Evolutionary conservation across 1,140 invertebrate genomes (phyloP).

Genomic region (Macrotrachela quadricornifera): DNA sequence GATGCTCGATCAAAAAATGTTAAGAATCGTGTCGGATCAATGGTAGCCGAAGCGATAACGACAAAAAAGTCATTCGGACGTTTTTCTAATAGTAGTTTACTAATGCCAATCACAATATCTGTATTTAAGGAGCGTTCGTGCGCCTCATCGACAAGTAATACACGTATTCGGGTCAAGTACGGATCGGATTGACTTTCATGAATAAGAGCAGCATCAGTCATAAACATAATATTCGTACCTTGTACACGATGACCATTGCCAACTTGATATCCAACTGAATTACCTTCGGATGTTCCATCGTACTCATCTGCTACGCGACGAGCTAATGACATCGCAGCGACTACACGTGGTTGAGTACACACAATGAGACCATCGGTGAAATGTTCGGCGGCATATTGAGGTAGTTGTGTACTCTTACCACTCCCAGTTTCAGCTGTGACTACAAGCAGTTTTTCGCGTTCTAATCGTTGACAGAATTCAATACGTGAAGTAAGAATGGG

Average conservation of each 20-base stretch:
- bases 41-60: slow-evolving; percentile 31
- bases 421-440: neutral
- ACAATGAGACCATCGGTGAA: slow-evolving; percentile 40
- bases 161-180: slow-evolving; percentile 80
- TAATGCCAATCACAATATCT: slow-evolving; percentile 74
- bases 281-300: neutral
- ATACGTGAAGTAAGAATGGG: too few species aligned
- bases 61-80: slow-evolving; percentile 8
- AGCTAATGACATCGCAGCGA: neutral
- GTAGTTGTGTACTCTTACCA: neutral
- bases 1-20: too few species aligned
- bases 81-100: slow-evolving; percentile 10
- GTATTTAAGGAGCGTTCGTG: slow-evolving; percentile 89
- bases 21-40: slow-evolving; percentile 10
- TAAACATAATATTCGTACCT: slow-evolving; percentile 86
- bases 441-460: too few species aligned
- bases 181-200: slow-evolving; percentile 77
- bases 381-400: neutral
- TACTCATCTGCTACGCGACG: neutral
- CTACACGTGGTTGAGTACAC: slow-evolving; percentile 52
- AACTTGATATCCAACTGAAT: neutral
- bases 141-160: slow-evolving; percentile 95
- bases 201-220: slow-evolving; percentile 92
- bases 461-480: too few species aligned
- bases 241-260: slow-evolving; percentile 38